These are phyloP conservation scores for Euplexia lucipara DNA, from an alignment of 2,888 invertebrate species.

Conservation along the genomic window DNA sequence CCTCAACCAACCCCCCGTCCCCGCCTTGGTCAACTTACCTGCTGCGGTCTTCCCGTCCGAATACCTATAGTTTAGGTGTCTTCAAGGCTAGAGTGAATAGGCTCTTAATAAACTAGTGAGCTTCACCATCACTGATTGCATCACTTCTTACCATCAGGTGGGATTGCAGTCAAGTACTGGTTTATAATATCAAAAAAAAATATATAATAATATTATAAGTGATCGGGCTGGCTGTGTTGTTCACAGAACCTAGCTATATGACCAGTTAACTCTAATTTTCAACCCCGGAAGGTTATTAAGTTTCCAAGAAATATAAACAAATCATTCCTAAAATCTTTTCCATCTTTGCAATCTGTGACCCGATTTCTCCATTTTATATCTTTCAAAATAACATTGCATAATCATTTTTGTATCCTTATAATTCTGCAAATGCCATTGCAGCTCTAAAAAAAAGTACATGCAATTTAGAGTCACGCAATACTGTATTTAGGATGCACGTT, in stretches of 20 bases:
- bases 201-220: too few relatives aligned
- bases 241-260: not conserved
- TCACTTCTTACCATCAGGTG: too few relatives aligned
- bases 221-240: too few relatives aligned
- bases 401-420: constrained; percentile 60
- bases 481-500: constrained; percentile 79
- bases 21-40: too few relatives aligned
- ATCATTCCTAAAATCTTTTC: not conserved
- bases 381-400: constrained; percentile 46
- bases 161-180: too few relatives aligned
- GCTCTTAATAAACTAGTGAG: too few relatives aligned
- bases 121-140: too few relatives aligned
- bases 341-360: not conserved
- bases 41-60: too few relatives aligned
- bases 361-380: constrained; percentile 12
- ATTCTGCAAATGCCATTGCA: constrained; percentile 72
- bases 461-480: constrained; percentile 84
- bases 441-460: constrained; percentile 74
- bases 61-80: too few relatives aligned
- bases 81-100: too few relatives aligned
- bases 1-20: too few relatives aligned
- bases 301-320: not conserved
- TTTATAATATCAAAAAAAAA: too few relatives aligned
- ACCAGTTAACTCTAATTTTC: accelerated
- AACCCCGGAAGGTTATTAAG: not conserved